Conservation (phyloP, 2,113 vertebrate genomes). For the Polypterus senegalus region DNA sequence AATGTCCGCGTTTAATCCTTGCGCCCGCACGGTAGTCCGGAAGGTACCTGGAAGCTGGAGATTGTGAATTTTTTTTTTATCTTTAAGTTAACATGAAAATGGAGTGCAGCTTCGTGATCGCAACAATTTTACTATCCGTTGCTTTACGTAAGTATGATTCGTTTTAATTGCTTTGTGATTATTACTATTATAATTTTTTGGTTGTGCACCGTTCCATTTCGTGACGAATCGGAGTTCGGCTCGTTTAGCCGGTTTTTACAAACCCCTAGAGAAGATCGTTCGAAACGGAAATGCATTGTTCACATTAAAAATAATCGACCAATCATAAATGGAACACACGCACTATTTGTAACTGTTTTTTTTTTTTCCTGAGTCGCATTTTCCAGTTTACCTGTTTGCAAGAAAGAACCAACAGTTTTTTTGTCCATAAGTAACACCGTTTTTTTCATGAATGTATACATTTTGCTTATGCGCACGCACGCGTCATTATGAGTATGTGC, state of each 20-base stretch:
- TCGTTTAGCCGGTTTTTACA: not conserved
- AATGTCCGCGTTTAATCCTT: constrained; percentile 20
- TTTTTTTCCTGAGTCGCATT: too few relatives aligned
- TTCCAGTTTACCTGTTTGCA: too few relatives aligned
- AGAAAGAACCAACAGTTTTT: too few relatives aligned
- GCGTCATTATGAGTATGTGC: too few relatives aligned
- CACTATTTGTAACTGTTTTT: too few relatives aligned
- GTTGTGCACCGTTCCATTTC: not conserved
- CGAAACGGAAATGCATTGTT: not conserved
- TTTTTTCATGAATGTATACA: too few relatives aligned
- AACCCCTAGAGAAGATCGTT: too few relatives aligned
- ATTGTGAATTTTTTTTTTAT: constrained; percentile 21
- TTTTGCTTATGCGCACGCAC: too few relatives aligned
- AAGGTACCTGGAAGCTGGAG: constrained; percentile 19
- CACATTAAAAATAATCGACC: not conserved
- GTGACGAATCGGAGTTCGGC: not conserved
- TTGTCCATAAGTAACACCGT: too few relatives aligned
- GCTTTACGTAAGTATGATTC: constrained; percentile 51
- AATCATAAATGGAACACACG: not conserved
- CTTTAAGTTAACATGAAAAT: constrained; percentile 31
- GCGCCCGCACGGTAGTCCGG: constrained; percentile 10
- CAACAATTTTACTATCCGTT: constrained; percentile 43
- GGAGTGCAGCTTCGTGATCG: constrained; percentile 32
- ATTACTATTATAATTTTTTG: not conserved
- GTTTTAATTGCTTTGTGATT: constrained; percentile 13